Base-by-base conservation (phyloP, 2,113 vertebrate genomes). In the Coregonus clupeaformis region DNA sequence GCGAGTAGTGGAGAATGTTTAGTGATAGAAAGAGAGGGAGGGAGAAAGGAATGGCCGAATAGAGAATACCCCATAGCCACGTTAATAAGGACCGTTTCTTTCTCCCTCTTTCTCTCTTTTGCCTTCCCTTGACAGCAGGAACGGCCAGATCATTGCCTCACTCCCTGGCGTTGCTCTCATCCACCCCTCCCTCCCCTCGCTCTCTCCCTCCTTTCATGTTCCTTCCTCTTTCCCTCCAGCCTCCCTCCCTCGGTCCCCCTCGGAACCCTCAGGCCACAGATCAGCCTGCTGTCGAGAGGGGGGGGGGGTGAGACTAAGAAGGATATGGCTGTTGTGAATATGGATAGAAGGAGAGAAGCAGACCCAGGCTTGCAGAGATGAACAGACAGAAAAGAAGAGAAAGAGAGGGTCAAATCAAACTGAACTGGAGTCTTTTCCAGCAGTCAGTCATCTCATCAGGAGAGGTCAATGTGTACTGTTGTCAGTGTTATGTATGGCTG, bases 61-160 rank as follows among this genome's bases (percentile, higher is more conserved):
- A 63, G 79, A 79, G 77, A 74, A 80, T 77, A 67, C 80, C 85
- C 72, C n/a, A 62, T 78, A 77, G 84, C 75, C 84, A 78, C 80
- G 74, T 84, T 88, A 83, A 85, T 78, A 84, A 81, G 82, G 77
- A 81, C 79, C 80, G 78, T 67, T 63, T 71, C 69, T 75, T 66
- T n/a, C 2, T 64, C 77, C 60, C 32, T 18, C 68, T 20, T 42
- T 49, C 49, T 42, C 14, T 66, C 18, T 68, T 12, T 73, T 1
- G 75, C 79, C 81, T 88, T 89, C 85, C 87, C 84, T 89, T 68
- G 85, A 86, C 83, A 75, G 75, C 63, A 7, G 79, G 74, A 88
- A 77, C 72, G 71, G 82, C 85, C 84, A 85, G 82, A 88, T 88
- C 84, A 84, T 89, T 87, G 84, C 88, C 83, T 89, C 87, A 80